phyloP scores from a whole-genome alignment of 2,113 vertebrate genomes.

The Phylloscopus trochiloides region DNA sequence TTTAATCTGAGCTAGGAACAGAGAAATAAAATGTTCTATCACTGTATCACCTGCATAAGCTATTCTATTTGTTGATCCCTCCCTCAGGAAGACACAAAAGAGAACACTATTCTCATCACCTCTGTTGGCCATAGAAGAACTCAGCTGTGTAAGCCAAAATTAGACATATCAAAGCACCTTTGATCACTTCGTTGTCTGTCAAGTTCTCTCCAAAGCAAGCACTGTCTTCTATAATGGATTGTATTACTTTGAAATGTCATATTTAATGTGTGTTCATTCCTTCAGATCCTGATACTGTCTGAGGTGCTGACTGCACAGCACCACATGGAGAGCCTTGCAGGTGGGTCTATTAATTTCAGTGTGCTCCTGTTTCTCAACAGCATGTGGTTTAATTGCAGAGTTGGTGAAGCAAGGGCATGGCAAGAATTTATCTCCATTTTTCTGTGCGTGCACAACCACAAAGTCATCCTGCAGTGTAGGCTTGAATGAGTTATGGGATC shows the following conservation, averaged over 20 bases:
- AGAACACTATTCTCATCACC: not conserved
- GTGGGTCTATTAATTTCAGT: not conserved
- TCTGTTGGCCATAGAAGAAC: not conserved
- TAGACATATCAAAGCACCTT: conserved; percentile 53
- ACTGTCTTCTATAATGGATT: not conserved
- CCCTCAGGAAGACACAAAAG: not conserved
- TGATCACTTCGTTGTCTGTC: conserved; percentile 50
- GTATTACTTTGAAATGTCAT: not conserved
- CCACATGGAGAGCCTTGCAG: not conserved
- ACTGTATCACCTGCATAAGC: not conserved
- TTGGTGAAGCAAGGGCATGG: not conserved
- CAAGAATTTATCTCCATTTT: not conserved
- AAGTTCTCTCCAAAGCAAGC: conserved; percentile 27
- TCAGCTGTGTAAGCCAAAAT: not conserved
- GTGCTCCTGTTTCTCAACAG: not conserved
- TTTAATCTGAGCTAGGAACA: not conserved
- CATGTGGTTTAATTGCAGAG: not conserved
- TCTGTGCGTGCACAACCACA: not conserved
- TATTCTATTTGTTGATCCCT: not conserved
- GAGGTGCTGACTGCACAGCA: not conserved
- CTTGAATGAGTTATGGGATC: conserved; percentile 28
- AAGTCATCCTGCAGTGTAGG: not conserved
- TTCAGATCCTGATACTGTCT: not conserved
- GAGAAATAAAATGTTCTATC: not conserved
- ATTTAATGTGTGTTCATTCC: conserved; percentile 2